Conservation (phyloP, 2,797 vertebrate species). For the Trichosurus vulpecula region DNA sequence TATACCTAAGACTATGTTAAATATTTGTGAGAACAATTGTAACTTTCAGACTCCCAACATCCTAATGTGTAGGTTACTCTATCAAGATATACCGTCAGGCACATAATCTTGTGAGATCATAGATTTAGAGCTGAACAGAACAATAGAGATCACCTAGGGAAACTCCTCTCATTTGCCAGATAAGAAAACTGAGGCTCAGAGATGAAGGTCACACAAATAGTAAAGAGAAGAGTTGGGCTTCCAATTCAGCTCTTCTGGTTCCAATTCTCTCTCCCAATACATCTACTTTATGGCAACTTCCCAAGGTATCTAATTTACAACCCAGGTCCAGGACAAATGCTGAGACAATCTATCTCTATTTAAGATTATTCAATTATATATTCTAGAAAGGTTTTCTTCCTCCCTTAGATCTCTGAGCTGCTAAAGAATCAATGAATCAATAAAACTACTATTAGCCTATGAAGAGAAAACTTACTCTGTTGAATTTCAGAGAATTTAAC, state of each 20-base stretch:
- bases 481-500: conserved; percentile 30
- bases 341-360: background rate
- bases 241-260: background rate
- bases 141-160: background rate
- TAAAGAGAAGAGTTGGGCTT: too few relatives aligned
- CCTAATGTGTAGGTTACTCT: too few relatives aligned
- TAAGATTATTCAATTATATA: background rate
- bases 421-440: background rate
- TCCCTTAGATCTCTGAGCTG: background rate
- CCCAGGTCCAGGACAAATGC: accelerated
- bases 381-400: background rate
- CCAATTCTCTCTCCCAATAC: background rate
- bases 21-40: background rate
- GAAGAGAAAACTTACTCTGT: background rate
- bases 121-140: background rate
- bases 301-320: background rate
- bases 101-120: background rate
- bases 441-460: background rate
- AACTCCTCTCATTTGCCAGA: background rate
- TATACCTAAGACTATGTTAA: background rate
- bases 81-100: background rate
- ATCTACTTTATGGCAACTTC: background rate
- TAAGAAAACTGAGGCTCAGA: background rate
- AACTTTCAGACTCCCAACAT: background rate
- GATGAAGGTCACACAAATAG: too few relatives aligned